Base-by-base conservation (phyloP, 2,113 vertebrate species). In the Lophotis ruficrista region DNA sequence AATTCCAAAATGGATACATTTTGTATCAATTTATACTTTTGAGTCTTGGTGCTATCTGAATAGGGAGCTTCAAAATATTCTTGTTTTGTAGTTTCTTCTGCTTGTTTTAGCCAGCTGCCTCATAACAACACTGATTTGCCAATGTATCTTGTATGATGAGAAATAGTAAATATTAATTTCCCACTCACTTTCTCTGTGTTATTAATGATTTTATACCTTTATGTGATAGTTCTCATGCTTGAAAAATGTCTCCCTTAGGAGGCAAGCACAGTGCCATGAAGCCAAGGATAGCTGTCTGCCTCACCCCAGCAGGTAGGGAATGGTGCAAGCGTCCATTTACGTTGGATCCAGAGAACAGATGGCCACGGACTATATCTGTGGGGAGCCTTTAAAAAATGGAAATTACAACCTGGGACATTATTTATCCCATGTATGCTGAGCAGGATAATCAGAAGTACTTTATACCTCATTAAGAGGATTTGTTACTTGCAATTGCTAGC, bases 361-460 rank as follows among this genome's bases (percentile, higher is more conserved):
- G 94, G 83, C 60, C n/a, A 24, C 86, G 68, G 25, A 57, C 28
- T 56, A 8, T 58, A 7, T 23, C 94, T 80, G n/a, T 57, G 28
- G 83, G 79, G 71, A 90, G 62, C 71, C 78, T 92, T 89, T 86
- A 56, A 88, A 73, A 87, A 80, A 69, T 69, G 62, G 31, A 93
- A 94, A 77, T 41, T 28, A 30, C 33, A 69, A 53, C 87, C 82
- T 85, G 28, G 57, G 45, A 31, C 14, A 23, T 87, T 72, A 70
- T 71, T 93, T 80, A n/a, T 76, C 16, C n/a, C 37, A 24, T 91
- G 24, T 21, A 50, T 37, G 20, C 37, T n/a, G 21, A 72, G 62
- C 28, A 54, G 58, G 53, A 54, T 61, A 54, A 88, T 58, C 92
- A 83, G 31, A 81, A 93, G 16, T 78, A 77, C 30, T 90, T 72